Percentiles rank a stretch among this genome's conserved stretches.
Evolutionary conservation across 2,888 invertebrate genomes (phyloP).

Genomic region (Isoperla grammatica): DNA sequence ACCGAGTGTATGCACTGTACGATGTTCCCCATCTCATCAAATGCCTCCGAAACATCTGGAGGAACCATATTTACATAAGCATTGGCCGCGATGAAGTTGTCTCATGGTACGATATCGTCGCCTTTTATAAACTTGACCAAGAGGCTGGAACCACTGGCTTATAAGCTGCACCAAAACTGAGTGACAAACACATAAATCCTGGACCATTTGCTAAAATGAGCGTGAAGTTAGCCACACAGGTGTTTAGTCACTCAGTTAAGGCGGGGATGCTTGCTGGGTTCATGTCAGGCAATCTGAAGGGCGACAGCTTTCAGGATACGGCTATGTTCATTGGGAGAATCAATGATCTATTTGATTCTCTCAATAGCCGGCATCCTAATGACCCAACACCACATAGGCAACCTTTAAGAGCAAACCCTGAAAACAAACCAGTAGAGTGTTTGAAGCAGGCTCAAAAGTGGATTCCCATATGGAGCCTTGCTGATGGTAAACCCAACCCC

Average conservation of each 20-base stretch:
- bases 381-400: conserved; percentile 28
- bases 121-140: conserved; percentile 29
- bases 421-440: not conserved
- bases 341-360: conserved; percentile 33
- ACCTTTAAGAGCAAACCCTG: conserved; percentile 11
- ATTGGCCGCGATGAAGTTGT: conserved; percentile 7
- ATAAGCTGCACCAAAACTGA: conserved; percentile 33
- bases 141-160: conserved; percentile 14
- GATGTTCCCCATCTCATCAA: conserved; percentile 33
- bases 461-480: not conserved
- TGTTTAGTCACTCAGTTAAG: conserved; percentile 33
- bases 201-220: conserved; percentile 34
- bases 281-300: conserved; percentile 27
- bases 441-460: not conserved
- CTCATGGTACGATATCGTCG: conserved; percentile 30
- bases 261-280: conserved; percentile 30
- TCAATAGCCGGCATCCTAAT: conserved; percentile 29
- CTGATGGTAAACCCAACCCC: conserved; percentile 23
- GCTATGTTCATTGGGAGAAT: conserved; percentile 32
- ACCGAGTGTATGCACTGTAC: conserved; percentile 30
- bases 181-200: conserved; percentile 31
- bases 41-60: conserved; percentile 31
- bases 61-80: not conserved
- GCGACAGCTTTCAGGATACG: conserved; percentile 24
- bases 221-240: conserved; percentile 32